Evolutionary conservation across 2,113 vertebrate genomes (phyloP).

Genomic region (Carlito syrichta): DNA sequence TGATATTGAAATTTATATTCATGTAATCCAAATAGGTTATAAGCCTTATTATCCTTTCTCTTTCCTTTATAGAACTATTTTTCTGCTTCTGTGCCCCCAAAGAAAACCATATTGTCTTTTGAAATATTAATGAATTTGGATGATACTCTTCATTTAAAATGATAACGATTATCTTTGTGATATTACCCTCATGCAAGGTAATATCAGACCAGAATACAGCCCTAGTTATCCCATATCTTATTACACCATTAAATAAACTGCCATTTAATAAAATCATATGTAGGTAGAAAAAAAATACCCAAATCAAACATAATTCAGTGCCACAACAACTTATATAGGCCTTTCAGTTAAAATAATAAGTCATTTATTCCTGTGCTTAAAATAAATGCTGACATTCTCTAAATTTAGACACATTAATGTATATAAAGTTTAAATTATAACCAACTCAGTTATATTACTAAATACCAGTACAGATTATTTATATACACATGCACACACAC

Average conservation of each 20-base stretch:
- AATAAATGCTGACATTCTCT: too few species aligned
- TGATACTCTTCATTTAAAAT: background rate
- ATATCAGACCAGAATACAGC: background rate
- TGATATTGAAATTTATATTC: background rate
- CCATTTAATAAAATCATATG: background rate
- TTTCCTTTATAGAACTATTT: background rate
- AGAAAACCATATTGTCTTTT: background rate
- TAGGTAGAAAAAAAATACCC: background rate
- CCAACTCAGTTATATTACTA: background rate
- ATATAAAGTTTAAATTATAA: background rate
- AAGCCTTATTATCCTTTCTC: background rate
- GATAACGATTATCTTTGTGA: background rate
- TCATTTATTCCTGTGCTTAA: background rate
- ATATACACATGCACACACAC: too few species aligned
- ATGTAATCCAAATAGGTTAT: background rate
- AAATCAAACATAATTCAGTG: background rate
- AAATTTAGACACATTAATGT: background rate
- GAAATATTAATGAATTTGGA: background rate
- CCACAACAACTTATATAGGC: fast-evolving
- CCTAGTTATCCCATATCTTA: too few species aligned
- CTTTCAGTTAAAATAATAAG: background rate
- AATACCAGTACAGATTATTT: background rate
- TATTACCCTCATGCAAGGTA: too few species aligned
- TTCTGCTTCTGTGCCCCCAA: background rate
- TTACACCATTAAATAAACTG: too few species aligned